Evolutionary conservation across 2,888 invertebrate species (phyloP).

Genomic region (Rotaria magnacalcarata): DNA sequence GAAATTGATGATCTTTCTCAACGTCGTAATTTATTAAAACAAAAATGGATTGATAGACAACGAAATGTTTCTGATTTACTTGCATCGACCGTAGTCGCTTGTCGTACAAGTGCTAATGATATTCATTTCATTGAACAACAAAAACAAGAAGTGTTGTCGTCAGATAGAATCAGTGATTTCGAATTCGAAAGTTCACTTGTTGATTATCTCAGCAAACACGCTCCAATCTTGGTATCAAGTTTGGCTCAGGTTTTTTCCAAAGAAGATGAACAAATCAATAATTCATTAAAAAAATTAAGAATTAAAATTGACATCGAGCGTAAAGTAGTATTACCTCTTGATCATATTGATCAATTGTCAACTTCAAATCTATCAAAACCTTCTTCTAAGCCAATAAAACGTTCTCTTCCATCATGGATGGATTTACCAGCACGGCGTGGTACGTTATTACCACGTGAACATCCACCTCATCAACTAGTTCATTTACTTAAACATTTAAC

Average conservation of each 20-base stretch:
- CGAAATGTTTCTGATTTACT: not conserved
- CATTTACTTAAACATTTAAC: not conserved
- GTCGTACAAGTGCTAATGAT: not conserved
- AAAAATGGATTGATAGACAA: conserved; percentile 4
- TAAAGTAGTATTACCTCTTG: not conserved
- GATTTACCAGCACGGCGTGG: not conserved
- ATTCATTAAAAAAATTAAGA: not conserved
- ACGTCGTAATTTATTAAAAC: not conserved
- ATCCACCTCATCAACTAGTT: not conserved
- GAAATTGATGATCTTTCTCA: not conserved
- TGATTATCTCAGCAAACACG: not conserved
- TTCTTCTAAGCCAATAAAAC: not conserved
- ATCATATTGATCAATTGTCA: not conserved
- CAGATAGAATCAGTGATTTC: not conserved
- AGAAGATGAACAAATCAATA: not conserved
- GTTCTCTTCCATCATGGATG: not conserved
- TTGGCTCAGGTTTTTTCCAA: not conserved
- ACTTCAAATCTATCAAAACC: not conserved
- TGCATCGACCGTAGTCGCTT: not conserved
- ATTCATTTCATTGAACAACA: not conserved
- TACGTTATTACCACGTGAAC: not conserved
- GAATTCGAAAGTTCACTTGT: not conserved
- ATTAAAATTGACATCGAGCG: not conserved
- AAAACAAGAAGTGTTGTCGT: not conserved
- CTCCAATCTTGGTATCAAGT: not conserved